phyloP scores from a whole-genome alignment of 2,888 invertebrate species.

The Trimorus sp. region DNA sequence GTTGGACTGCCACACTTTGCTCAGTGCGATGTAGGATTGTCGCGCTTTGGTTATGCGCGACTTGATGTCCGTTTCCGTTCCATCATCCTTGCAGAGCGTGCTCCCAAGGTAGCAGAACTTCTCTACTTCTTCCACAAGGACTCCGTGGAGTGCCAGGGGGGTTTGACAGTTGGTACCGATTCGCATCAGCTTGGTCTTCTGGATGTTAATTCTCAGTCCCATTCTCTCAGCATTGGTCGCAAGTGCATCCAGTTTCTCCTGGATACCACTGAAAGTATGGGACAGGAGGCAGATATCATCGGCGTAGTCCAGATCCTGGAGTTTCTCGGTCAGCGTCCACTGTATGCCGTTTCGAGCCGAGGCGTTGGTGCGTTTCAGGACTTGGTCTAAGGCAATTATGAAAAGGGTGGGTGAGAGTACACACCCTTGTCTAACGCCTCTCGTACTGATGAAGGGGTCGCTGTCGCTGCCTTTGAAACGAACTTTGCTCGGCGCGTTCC shows the following conservation, averaged over 20 bases:
- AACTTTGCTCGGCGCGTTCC: constrained; percentile 13
- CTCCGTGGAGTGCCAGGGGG: background rate
- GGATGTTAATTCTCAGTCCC: constrained; percentile 19
- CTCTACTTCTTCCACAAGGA: constrained; percentile 5
- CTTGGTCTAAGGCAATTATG: constrained; percentile 8
- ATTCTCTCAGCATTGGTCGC: constrained; percentile 12
- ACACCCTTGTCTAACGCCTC: constrained; percentile 29
- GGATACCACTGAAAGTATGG: constrained; percentile 14
- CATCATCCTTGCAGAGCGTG: constrained; percentile 30
- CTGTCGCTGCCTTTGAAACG: constrained; percentile 31
- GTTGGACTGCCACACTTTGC: constrained; percentile 11
- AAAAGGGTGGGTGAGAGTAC: constrained; percentile 25
- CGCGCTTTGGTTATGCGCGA: constrained; percentile 17
- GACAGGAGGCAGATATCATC: constrained; percentile 28
- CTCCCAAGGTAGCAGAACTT: constrained; percentile 30
- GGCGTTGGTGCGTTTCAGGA: constrained; percentile 13
- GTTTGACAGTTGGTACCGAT: constrained; percentile 1
- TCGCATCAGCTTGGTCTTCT: constrained; percentile 25
- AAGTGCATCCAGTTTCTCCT: constrained; percentile 12
- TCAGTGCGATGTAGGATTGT: constrained; percentile 14
- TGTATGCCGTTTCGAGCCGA: constrained; percentile 13
- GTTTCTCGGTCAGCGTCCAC: constrained; percentile 31
- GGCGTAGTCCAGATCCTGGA: constrained; percentile 30
- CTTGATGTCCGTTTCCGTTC: constrained; percentile 8
- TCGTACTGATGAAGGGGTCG: constrained; percentile 6